phyloP scores from a whole-genome alignment of 1,140 invertebrate species.

The Portunus trituberculatus region DNA sequence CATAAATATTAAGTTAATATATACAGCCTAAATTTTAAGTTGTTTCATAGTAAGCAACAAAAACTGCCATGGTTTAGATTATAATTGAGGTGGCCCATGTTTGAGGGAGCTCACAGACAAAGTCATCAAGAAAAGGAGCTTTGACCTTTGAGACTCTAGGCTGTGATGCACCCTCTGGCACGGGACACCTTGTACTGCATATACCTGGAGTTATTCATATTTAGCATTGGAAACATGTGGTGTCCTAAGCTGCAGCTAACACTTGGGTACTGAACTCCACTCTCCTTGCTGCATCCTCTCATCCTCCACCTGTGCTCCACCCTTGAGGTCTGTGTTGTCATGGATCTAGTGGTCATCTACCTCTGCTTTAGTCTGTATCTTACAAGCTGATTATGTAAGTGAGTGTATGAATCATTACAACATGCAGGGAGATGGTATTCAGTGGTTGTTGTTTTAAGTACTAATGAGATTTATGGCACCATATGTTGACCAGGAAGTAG shows the following conservation, averaged over 20 bases:
- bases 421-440: not conserved
- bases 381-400: not conserved
- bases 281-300: not conserved
- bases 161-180: too few relatives aligned
- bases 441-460: not conserved
- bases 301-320: not conserved
- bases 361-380: too few relatives aligned
- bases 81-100: too few relatives aligned
- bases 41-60: not conserved
- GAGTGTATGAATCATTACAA: not conserved
- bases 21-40: slow-evolving; percentile 32
- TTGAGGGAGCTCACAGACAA: too few relatives aligned
- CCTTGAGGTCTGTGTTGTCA: not conserved
- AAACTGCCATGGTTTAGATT: slow-evolving; percentile 58
- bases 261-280: not conserved
- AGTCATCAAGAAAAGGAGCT: too few relatives aligned
- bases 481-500: not conserved
- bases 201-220: slow-evolving; percentile 40
- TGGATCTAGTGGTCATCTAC: slow-evolving; percentile 1
- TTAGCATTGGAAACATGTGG: slow-evolving; percentile 38
- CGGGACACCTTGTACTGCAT: not conserved
- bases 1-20: not conserved
- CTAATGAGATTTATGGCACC: not conserved
- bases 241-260: not conserved
- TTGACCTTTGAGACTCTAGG: too few relatives aligned